Evolutionary conservation across 1,140 invertebrate species (phyloP), one percentile per base, ranked within the genome.

Genomic region (Drosophila cardini): DNA sequence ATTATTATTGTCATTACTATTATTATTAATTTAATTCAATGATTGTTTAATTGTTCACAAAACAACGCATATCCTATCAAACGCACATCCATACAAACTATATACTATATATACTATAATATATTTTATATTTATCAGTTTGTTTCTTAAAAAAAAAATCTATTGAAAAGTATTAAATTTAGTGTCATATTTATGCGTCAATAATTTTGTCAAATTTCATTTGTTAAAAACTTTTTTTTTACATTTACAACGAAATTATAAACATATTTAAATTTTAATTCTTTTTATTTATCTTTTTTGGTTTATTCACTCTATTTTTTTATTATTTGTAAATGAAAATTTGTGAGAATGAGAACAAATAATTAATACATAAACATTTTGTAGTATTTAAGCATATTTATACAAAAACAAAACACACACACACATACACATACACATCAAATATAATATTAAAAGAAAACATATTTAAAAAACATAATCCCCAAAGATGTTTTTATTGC

Each of bases 131-230:
- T 76, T 70, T 83, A 64, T 77, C 64, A 68, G 72, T 61, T 71
- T 67, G 68, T 72, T 71, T 64, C 36, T 72, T 8, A 13, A 30
- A 21, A 55, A 45, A 64, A 53, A 11, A 74, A 69, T 76, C 64
- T 63, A 78, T 75, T 73, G 57, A 80, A 90, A 81, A 91, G 89
- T 91, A 91, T 91, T 91, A 91, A 76, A 81, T 91, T 91, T 91
- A 91, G 90, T 91, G 90, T 91, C 90, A 91, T 91, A 91, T 90
- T 78, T 83, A 70, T 63, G 64, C 45, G 73, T 46, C 60, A 72
- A 76, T 57, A 15, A 13, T 72, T 26, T 65, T 55, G 34, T 55
- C 43, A 62, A 70, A 63, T 48, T 69, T 69, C 67, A 67, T 69
- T 64, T 76, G 75, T 67, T 85, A 53, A 67, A 61, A 30, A 58